A percentile compares a stretch with the other conserved stretches of the same genome.
Evolutionary conservation across 2,797 vertebrate species (phyloP).

Genomic region (Stomatorhinus walkeri): DNA sequence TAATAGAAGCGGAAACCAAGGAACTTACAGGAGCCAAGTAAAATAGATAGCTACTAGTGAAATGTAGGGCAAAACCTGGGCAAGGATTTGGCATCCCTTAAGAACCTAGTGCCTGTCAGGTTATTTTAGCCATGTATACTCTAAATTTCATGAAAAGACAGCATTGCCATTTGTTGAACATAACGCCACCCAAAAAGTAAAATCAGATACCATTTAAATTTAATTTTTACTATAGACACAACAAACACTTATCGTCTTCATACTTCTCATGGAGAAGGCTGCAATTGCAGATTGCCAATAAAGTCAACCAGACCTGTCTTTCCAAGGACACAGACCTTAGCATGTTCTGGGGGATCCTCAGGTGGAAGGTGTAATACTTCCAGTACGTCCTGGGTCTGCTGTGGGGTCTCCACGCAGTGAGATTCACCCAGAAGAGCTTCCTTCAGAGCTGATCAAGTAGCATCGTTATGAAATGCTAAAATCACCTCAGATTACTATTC

Average conservation of each 20-base stretch:
- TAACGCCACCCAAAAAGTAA: neutral
- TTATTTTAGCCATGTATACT: neutral
- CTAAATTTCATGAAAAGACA: neutral
- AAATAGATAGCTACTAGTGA: constrained; percentile 4
- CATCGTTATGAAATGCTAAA: neutral
- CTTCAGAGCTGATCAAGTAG: neutral
- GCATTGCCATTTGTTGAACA: neutral
- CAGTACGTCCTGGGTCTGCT: neutral
- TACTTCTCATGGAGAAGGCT: neutral
- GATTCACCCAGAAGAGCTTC: neutral
- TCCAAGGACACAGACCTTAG: neutral
- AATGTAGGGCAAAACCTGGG: constrained; percentile 6
- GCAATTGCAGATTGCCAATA: neutral
- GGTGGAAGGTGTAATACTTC: neutral
- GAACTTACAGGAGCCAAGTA: constrained; percentile 8
- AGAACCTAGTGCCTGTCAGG: neutral
- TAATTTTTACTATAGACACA: neutral
- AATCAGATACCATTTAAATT: neutral
- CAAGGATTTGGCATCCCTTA: neutral
- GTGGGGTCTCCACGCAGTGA: neutral
- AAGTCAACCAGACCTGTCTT: neutral
- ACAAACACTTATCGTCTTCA: neutral
- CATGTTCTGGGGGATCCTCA: neutral
- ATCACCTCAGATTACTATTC: neutral
- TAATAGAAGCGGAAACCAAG: constrained; percentile 18